These are phyloP conservation scores for Whitmania pigra DNA, from an alignment of 1,140 invertebrate genomes.

Conservation along the genomic window DNA sequence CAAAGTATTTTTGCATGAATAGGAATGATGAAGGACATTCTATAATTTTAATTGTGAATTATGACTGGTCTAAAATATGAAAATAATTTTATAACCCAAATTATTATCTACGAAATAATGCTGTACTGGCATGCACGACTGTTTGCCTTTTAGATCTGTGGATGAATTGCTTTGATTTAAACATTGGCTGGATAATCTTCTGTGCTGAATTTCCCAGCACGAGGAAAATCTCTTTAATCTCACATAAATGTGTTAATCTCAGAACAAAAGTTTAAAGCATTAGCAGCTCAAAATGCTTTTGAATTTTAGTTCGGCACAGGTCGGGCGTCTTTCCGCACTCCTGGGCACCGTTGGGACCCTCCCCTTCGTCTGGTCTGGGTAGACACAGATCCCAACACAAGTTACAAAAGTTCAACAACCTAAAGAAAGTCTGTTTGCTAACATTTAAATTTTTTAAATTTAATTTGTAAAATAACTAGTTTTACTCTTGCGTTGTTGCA, in stretches of 20 bases:
- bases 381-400: conserved; percentile 5
- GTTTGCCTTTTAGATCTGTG: neutral
- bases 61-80: too few relatives aligned
- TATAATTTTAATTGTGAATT: too few relatives aligned
- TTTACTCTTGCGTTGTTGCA: neutral
- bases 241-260: neutral
- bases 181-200: neutral
- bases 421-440: too few relatives aligned
- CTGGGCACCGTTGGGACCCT: conserved; percentile 4
- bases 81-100: too few relatives aligned
- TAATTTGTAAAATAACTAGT: too few relatives aligned
- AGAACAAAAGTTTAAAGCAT: neutral
- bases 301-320: conserved; percentile 6
- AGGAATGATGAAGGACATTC: too few relatives aligned
- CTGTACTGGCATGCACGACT: neutral
- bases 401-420: neutral
- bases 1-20: too few relatives aligned
- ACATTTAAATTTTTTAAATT: too few relatives aligned
- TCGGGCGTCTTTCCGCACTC: conserved; percentile 9
- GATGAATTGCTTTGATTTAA: conserved; percentile 1
- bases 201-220: neutral
- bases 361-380: neutral
- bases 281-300: neutral
- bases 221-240: neutral
- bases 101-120: too few relatives aligned